Evolutionary conservation across 1,140 invertebrate genomes (phyloP).

Genomic region (Papilio helenus): DNA sequence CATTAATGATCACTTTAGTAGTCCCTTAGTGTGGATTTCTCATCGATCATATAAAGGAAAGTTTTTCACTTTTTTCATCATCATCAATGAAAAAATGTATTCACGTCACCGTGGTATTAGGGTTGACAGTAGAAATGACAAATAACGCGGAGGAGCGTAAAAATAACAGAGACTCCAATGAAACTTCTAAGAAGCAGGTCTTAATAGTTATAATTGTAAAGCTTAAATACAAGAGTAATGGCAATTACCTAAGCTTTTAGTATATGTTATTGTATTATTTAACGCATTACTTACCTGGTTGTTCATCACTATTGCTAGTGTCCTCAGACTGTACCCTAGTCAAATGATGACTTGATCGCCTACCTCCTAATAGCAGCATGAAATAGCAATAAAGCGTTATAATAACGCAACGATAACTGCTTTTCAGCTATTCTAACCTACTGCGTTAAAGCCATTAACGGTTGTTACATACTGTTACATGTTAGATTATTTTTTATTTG

Average conservation of each 20-base stretch:
- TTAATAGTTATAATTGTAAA: background rate
- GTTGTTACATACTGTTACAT: conserved; percentile 25
- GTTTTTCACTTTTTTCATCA: too few relatives aligned
- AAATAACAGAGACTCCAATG: too few relatives aligned
- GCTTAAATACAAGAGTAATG: background rate
- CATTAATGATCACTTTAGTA: background rate
- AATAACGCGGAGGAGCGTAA: too few relatives aligned
- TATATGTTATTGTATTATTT: too few relatives aligned
- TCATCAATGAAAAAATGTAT: too few relatives aligned
- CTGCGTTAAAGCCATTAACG: background rate
- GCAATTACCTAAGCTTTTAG: background rate
- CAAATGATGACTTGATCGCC: conserved; percentile 76
- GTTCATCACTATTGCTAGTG: conserved; percentile 90
- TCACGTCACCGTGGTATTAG: too few relatives aligned
- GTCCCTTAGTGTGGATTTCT: too few relatives aligned
- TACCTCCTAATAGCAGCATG: conserved; percentile 78
- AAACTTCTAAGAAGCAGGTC: background rate
- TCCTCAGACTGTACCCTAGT: conserved; percentile 86
- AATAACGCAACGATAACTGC: background rate
- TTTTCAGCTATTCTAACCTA: background rate
- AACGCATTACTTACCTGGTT: conserved; percentile 73
- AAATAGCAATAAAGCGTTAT: conserved; percentile 54
- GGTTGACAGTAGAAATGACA: too few relatives aligned
- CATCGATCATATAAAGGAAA: too few relatives aligned
- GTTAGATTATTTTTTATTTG: background rate